Evolutionary conservation across 2,888 invertebrate genomes (phyloP), one percentile per base, ranked within the genome.

Genomic region (Pocota personata): DNA sequence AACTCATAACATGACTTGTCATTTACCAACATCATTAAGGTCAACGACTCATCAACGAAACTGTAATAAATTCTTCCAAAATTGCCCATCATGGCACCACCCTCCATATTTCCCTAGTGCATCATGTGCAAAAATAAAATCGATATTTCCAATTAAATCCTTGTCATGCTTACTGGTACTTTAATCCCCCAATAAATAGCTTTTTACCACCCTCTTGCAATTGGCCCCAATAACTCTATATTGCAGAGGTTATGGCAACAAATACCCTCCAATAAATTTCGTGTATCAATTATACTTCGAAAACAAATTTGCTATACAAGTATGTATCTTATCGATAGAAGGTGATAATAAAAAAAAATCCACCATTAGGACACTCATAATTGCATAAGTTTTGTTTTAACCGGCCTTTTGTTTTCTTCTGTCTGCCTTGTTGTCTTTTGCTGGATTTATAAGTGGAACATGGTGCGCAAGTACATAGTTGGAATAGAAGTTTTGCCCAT

Each of bases 91-190:
- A 64, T 69, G 80, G 69, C 76, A 48, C 58, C 52, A 35, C 40
- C 19, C 67, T n/a, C n/a, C n/a, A n/a, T n/a, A 43, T 46, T 30
- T 62, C 50, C 75, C 57, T 32, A 4, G 69, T 71, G 82, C 69
- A 69, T 62, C 46, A 14, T 60, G 19, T 52, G 32, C 12, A 60
- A 14, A 71, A 35, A 24, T 24, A 57, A 52, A 82, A 80, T 82
- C 82, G 82, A 82, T 76, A 82, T 62, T 76, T 76, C 76, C 82
- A 82, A 82, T 82, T 82, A 82, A 69, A 60, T 64, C 37, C 75
- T 55, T 62, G 37, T 30, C 73, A 76, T 75, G 35, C 24, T n/a
- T 21, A 43, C 19, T 64, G 8, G 37, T n/a, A 16, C 3, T 55
- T 55, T 43, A 6, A n/a, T 8, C 24, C 12, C 14, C 35, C 32